These are phyloP conservation scores for Amphiprion percula DNA, from an alignment of 2,113 vertebrate species.

Conservation along the genomic window DNA sequence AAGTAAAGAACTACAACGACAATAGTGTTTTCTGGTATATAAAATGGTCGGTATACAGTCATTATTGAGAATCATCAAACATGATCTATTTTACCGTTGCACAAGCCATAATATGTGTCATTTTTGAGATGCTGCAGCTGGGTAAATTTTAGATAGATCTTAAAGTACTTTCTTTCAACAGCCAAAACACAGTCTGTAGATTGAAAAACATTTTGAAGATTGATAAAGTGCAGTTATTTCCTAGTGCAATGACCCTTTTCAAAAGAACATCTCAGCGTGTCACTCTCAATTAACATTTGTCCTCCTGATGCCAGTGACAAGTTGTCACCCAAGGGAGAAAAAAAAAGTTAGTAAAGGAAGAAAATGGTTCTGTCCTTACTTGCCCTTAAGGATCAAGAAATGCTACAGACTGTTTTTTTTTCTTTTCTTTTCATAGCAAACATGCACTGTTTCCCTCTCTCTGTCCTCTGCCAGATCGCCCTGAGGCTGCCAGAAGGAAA, in stretches of 20 bases:
- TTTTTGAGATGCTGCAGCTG: slow-evolving; percentile 2
- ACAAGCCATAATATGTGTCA: slow-evolving; percentile 10
- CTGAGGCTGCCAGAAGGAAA: slow-evolving; percentile 58
- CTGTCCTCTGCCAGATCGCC: slow-evolving; percentile 57
- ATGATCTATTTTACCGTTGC: neutral
- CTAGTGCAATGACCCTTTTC: slow-evolving; percentile 55
- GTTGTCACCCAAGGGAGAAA: slow-evolving; percentile 64
- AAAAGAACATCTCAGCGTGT: slow-evolving; percentile 60
- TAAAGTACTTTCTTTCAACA: slow-evolving; percentile 27
- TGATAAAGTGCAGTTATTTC: slow-evolving; percentile 66
- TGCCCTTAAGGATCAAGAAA: slow-evolving; percentile 59
- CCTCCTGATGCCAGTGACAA: slow-evolving; percentile 58
- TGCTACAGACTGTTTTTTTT: slow-evolving; percentile 19
- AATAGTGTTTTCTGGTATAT: neutral
- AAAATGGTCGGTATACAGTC: neutral
- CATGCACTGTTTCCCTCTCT: slow-evolving; percentile 53
- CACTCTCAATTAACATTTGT: slow-evolving; percentile 74
- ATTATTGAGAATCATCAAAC: neutral
- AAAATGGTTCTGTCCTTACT: slow-evolving; percentile 48
- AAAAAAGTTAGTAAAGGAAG: slow-evolving; percentile 54
- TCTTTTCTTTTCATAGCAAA: slow-evolving; percentile 35
- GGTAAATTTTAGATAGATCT: slow-evolving; percentile 13
- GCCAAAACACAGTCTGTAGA: slow-evolving; percentile 37
- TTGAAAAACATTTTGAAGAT: slow-evolving; percentile 61
- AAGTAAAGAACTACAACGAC: no score